Evolutionary conservation across 2,113 vertebrate species (phyloP).

Genomic region (Bubo blakistoni): DNA sequence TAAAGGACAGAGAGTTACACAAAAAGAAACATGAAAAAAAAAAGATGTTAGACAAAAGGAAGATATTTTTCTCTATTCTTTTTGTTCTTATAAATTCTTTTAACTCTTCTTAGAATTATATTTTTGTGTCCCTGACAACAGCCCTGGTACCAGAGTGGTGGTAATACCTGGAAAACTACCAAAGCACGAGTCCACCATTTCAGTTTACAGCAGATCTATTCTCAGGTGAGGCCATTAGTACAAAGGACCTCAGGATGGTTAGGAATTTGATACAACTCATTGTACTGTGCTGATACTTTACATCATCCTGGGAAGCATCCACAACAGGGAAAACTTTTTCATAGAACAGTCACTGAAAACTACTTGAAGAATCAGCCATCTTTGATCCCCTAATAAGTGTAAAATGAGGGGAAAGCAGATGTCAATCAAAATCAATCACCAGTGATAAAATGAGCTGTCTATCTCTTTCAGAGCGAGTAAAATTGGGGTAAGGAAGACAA

Average conservation of each 20-base stretch:
- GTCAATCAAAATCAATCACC: neutral
- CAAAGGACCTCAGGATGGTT: neutral
- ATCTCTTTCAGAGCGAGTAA: neutral
- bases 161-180: neutral
- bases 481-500: neutral
- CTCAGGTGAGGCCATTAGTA: neutral
- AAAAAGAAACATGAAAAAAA: neutral
- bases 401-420: neutral
- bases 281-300: neutral
- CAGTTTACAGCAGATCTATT: neutral
- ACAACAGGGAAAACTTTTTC: neutral
- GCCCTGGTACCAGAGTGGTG: neutral
- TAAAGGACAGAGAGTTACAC: slow-evolving; percentile 50
- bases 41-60: neutral
- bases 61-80: neutral
- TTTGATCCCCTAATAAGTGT: neutral
- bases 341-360: neutral
- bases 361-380: neutral
- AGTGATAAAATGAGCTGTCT: neutral
- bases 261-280: neutral
- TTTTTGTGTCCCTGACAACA: neutral
- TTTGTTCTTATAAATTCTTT: neutral
- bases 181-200: neutral
- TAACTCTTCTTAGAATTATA: neutral
- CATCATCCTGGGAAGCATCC: neutral